phyloP scores from a whole-genome alignment of 2,797 vertebrate genomes.

The Notoglanidium macrostoma region DNA sequence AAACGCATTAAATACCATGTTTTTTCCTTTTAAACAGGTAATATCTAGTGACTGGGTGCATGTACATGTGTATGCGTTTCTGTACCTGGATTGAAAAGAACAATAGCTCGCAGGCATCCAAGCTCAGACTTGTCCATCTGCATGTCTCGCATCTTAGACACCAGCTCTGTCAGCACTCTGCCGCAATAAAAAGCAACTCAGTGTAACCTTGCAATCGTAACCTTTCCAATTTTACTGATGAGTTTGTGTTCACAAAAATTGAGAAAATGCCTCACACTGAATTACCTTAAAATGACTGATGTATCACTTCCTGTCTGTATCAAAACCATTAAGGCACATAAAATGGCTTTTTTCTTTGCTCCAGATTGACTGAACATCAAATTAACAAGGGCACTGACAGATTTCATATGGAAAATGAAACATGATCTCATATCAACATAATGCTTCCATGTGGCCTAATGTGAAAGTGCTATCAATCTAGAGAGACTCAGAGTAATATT shows the following conservation, averaged over 20 bases:
- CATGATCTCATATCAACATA: constrained; percentile 45
- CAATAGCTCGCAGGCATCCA: constrained; percentile 84
- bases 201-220: constrained; percentile 17
- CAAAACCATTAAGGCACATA: constrained; percentile 32
- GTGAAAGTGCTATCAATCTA: constrained; percentile 53
- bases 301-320: not conserved
- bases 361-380: constrained; percentile 24
- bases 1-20: not conserved
- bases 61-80: constrained; percentile 24
- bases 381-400: constrained; percentile 40
- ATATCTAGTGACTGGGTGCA: not conserved
- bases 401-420: constrained; percentile 36
- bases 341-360: constrained; percentile 29
- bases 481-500: constrained; percentile 1
- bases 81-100: constrained; percentile 85
- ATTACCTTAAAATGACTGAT: constrained; percentile 14
- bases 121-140: constrained; percentile 89
- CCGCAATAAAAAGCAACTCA: constrained; percentile 19
- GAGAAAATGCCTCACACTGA: constrained; percentile 2
- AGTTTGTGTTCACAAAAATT: not conserved
- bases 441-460: constrained; percentile 48
- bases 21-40: not conserved
- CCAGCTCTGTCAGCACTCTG: constrained; percentile 68
- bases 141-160: constrained; percentile 89
- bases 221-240: constrained; percentile 18